Percentiles rank a stretch among this genome's conserved stretches.
These are phyloP conservation scores for Momotus momota DNA, from an alignment of 2,797 vertebrate species.

Conservation along the genomic window DNA sequence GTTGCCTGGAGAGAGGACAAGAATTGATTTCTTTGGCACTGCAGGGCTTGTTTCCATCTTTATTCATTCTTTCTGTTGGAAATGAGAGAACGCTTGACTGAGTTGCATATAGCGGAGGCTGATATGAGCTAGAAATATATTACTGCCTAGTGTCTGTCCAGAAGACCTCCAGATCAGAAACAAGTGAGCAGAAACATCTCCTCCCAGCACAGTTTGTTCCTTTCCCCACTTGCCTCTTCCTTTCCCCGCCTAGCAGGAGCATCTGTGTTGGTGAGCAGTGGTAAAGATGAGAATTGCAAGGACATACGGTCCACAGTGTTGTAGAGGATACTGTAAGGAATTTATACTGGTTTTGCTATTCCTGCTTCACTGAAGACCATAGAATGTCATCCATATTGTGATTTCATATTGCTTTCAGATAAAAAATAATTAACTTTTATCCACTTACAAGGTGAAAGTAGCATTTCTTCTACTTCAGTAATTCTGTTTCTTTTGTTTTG, in stretches of 20 bases:
- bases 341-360: neutral
- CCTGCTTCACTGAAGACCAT: neutral
- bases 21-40: neutral
- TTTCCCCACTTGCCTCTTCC: rapidly evolving
- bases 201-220: neutral
- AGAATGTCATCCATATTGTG: neutral
- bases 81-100: neutral
- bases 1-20: neutral
- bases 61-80: neutral
- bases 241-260: no score
- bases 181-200: neutral
- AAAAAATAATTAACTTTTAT: neutral
- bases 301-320: neutral
- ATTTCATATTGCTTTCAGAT: neutral
- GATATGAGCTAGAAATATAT: rapidly evolving
- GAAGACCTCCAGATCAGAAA: neutral
- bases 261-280: rapidly evolving
- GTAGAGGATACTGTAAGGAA: neutral
- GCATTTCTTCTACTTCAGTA: neutral
- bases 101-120: rapidly evolving
- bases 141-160: neutral
- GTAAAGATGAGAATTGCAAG: neutral
- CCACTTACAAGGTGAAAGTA: neutral
- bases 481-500: neutral
- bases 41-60: neutral